Evolutionary conservation across 2,797 vertebrate genomes (phyloP).

Genomic region (Schizothorax lantsangensis): DNA sequence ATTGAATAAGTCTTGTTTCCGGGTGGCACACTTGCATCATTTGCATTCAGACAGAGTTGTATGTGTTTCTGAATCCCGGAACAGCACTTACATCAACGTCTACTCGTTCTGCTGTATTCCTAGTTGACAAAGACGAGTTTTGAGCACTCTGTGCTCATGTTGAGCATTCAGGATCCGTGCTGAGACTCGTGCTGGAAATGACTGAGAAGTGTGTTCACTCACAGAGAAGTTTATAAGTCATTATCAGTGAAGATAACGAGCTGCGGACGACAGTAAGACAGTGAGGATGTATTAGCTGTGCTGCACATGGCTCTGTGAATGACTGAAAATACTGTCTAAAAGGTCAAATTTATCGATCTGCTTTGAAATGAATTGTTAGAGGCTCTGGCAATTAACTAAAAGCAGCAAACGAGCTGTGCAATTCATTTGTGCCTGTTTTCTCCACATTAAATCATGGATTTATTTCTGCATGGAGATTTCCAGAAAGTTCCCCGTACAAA

Average conservation of each 20-base stretch:
- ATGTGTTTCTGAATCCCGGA: neutral
- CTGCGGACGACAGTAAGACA: neutral
- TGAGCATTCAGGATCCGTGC: neutral
- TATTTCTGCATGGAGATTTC: neutral
- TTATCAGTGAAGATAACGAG: conserved; percentile 28
- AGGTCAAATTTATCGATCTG: conserved; percentile 22
- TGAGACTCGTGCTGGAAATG: neutral
- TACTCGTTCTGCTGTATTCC: neutral
- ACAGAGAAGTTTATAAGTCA: conserved; percentile 7
- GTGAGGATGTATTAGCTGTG: neutral
- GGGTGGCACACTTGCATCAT: neutral
- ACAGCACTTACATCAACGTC: neutral
- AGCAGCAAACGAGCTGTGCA: conserved; percentile 18
- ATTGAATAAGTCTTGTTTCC: neutral
- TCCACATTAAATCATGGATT: neutral
- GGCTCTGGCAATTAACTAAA: conserved; percentile 43
- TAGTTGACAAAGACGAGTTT: neutral
- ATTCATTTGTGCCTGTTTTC: conserved; percentile 6
- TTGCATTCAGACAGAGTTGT: conserved; percentile 13
- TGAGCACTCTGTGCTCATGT: neutral
- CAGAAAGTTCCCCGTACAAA: neutral
- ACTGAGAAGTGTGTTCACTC: conserved; percentile 11
- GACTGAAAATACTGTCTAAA: conserved; percentile 28
- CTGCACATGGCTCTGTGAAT: conserved; percentile 1
- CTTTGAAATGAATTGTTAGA: conserved; percentile 32